Conservation (phyloP, 2,888 invertebrate species). For the Acholoe squamosa region DNA sequence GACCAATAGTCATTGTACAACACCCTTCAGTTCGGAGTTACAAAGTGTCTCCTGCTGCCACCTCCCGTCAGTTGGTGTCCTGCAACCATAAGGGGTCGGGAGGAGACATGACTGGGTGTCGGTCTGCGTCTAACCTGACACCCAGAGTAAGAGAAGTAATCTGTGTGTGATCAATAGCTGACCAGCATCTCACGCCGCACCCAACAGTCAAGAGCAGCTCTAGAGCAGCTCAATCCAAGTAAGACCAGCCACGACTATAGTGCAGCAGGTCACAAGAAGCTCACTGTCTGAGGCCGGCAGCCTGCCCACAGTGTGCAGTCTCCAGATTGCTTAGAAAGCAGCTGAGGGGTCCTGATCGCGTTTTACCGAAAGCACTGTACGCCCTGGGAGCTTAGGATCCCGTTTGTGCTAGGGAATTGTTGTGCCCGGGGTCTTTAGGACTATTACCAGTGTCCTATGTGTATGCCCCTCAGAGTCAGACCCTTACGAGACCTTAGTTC, state of each 20-base stretch:
- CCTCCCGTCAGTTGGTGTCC: too few species aligned
- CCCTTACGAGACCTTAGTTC: too few species aligned
- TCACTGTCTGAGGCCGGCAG: not conserved
- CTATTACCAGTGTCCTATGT: too few species aligned
- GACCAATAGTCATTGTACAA: too few species aligned
- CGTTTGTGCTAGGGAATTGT: not conserved
- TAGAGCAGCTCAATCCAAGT: too few species aligned
- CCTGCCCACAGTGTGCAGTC: not conserved
- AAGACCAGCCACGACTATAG: not conserved
- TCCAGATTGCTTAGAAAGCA: constrained; percentile 41
- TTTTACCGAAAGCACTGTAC: not conserved
- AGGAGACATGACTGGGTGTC: constrained; percentile 50
- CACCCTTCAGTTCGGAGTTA: too few species aligned
- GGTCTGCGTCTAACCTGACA: constrained; percentile 50
- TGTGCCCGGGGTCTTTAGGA: not conserved
- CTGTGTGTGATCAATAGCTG: constrained; percentile 45
- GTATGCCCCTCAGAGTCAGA: too few species aligned
- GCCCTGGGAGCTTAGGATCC: not conserved
- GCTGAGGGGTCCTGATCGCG: not conserved
- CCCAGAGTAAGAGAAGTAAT: constrained; percentile 30
- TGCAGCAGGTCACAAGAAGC: not conserved
- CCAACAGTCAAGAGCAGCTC: not conserved
- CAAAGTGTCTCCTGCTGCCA: not conserved
- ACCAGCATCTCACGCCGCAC: not conserved
- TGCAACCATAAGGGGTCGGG: not conserved